Conservation (phyloP, 2,113 vertebrate genomes). For the Cercocebus atys region DNA sequence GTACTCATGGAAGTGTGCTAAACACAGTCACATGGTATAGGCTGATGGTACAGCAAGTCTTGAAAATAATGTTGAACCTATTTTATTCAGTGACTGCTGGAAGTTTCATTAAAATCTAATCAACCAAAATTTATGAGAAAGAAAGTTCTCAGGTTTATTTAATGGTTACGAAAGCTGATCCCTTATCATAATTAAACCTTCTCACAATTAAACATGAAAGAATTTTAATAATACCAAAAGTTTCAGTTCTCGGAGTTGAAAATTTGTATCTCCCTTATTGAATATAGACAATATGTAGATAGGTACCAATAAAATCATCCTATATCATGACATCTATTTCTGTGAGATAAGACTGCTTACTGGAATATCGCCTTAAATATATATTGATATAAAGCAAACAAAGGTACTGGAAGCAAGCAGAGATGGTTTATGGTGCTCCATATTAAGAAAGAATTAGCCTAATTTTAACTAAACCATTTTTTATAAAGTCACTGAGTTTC, state of each 20-base stretch:
- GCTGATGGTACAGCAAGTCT: neutral
- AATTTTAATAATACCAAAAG: neutral
- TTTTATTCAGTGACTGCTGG: neutral
- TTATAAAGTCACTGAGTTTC: neutral
- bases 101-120: neutral
- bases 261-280: neutral
- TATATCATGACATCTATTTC: neutral
- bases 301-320: neutral
- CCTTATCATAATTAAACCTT: neutral
- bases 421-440: neutral
- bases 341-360: neutral
- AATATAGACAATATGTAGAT: neutral
- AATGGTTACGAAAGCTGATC: neutral
- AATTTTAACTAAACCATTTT: neutral
- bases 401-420: neutral
- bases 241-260: neutral
- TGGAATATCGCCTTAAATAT: neutral
- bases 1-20: neutral
- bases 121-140: neutral
- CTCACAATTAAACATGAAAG: neutral
- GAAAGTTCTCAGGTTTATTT: neutral
- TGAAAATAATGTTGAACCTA: neutral
- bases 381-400: slow-evolving; percentile 10
- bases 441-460: neutral
- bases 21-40: neutral